Evolutionary conservation across 2,113 vertebrate genomes (phyloP).

Genomic region (Chaetodon auriga): DNA sequence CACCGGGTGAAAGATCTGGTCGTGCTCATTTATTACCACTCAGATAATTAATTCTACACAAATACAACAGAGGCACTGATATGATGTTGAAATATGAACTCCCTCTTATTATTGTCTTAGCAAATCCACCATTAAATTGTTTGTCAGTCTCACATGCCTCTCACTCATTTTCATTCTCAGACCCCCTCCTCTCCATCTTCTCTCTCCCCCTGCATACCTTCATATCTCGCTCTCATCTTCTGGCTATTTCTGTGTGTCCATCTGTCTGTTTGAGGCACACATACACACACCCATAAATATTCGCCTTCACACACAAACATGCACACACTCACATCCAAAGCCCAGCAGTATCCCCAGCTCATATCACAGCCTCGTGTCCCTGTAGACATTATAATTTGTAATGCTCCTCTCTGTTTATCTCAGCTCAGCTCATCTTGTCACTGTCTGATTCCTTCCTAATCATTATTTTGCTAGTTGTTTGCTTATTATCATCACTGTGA

Average conservation of each 20-base stretch:
- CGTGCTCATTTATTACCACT: conserved; percentile 65
- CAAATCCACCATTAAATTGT: conserved; percentile 68
- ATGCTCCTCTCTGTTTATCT: conserved; percentile 46
- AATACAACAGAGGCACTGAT: conserved; percentile 57
- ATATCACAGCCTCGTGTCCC: conserved; percentile 53
- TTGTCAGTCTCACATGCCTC: conserved; percentile 56
- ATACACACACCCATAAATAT: conserved; percentile 54
- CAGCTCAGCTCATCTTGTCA: conserved; percentile 49
- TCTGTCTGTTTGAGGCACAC: conserved; percentile 60
- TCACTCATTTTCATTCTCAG: conserved; percentile 48
- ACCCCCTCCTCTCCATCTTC: conserved; percentile 35
- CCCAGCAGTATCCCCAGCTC: conserved; percentile 57
- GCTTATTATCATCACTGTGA: conserved; percentile 16
- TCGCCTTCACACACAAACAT: conserved; percentile 29
- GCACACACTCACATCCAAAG: conserved; percentile 19
- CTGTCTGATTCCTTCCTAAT: conserved; percentile 39
- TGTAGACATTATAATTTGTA: conserved; percentile 51
- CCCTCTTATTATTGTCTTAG: conserved; percentile 54
- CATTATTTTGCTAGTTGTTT: conserved; percentile 50
- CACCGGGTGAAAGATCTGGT: conserved; percentile 47
- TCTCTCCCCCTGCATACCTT: conserved; percentile 23
- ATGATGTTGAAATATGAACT: conserved; percentile 71
- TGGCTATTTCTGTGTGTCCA: conserved; percentile 71
- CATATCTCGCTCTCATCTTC: conserved; percentile 58
- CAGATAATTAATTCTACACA: conserved; percentile 70